These are phyloP conservation scores for Candidula unifasciata DNA, from an alignment of 2,888 invertebrate species.

Conservation along the genomic window DNA sequence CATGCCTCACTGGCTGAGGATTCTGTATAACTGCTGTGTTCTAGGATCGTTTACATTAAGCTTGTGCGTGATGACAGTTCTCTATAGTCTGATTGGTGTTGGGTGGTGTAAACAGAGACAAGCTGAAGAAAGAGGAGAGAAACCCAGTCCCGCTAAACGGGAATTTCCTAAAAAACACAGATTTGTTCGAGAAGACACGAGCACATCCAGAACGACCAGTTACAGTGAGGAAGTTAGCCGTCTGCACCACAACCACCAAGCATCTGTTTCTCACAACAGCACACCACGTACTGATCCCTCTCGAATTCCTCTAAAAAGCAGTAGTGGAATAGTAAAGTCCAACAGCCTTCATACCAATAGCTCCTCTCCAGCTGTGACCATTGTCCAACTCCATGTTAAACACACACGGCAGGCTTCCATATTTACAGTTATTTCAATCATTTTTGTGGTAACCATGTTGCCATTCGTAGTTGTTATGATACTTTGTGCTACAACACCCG, in stretches of 20 bases:
- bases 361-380: conserved; percentile 37
- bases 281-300: conserved; percentile 45
- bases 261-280: conserved; percentile 18
- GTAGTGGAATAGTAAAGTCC: conserved; percentile 42
- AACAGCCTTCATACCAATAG: conserved; percentile 43
- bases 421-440: conserved; percentile 65
- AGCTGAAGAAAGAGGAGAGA: conserved; percentile 62
- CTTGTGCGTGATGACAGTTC: conserved; percentile 58
- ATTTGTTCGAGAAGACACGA: conserved; percentile 56
- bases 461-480: conserved; percentile 66
- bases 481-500: conserved; percentile 60
- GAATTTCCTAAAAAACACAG: conserved; percentile 56
- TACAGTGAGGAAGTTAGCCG: conserved; percentile 48
- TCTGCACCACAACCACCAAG: conserved; percentile 25
- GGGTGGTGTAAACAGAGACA: conserved; percentile 61
- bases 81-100: conserved; percentile 64
- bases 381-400: conserved; percentile 54
- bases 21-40: conserved; percentile 63
- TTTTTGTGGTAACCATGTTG: conserved; percentile 64
- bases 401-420: conserved; percentile 65
- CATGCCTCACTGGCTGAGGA: conserved; percentile 54
- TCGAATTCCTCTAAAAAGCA: conserved; percentile 51
- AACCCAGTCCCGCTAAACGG: conserved; percentile 50
- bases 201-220: conserved; percentile 49
- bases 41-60: conserved; percentile 60